phyloP scores from a whole-genome alignment of 2,797 vertebrate species.

The Crax fasciolata region DNA sequence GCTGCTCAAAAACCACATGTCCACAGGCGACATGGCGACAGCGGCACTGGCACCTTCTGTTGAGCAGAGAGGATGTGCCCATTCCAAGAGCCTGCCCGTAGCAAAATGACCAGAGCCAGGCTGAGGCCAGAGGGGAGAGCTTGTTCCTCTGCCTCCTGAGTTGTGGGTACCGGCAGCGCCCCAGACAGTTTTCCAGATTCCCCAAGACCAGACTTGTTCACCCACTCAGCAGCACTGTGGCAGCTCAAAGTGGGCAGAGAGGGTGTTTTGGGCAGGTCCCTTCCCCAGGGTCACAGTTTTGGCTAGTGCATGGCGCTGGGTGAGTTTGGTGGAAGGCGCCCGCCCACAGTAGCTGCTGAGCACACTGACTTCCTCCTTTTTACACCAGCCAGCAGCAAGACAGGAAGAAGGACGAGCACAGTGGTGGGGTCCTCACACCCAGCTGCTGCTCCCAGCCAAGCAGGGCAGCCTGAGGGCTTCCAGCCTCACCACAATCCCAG shows the following conservation, averaged over 20 bases:
- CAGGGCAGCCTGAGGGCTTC: background rate
- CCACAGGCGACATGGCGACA: background rate
- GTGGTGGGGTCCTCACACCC: background rate
- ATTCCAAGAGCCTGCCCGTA: background rate
- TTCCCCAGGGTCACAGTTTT: background rate
- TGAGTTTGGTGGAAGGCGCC: background rate
- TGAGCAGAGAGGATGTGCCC: rapidly evolving
- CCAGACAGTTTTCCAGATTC: background rate
- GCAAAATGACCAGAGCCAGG: background rate
- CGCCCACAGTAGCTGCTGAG: background rate
- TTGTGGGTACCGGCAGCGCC: background rate
- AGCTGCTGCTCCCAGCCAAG: background rate
- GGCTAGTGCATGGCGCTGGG: rapidly evolving
- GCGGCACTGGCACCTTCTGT: rapidly evolving
- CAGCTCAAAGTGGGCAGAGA: background rate
- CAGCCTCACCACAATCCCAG: background rate
- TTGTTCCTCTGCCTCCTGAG: background rate
- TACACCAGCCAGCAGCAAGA: background rate
- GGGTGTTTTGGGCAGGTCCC: rapidly evolving
- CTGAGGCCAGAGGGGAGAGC: background rate
- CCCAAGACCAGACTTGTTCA: background rate
- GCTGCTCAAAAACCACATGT: background rate
- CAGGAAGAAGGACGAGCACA: background rate
- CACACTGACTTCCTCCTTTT: conserved; percentile 55
- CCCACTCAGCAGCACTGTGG: background rate